A percentile compares a stretch with the other conserved stretches of the same genome.
These are phyloP conservation scores for Molorchus minor DNA, from an alignment of 2,888 invertebrate species.

Conservation along the genomic window DNA sequence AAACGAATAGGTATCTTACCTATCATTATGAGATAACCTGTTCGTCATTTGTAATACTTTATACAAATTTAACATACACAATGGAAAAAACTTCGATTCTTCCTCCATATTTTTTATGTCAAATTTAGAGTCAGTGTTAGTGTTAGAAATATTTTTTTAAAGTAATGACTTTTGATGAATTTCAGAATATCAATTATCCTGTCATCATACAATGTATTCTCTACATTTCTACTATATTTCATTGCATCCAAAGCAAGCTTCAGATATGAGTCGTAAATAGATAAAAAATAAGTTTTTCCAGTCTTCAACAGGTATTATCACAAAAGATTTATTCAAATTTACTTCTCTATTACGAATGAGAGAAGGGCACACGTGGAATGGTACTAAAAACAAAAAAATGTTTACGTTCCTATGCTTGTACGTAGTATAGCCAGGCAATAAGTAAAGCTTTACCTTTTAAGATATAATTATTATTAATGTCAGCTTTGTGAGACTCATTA, in stretches of 20 bases:
- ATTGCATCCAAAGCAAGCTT: slow-evolving; percentile 54
- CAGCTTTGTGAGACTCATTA: slow-evolving; percentile 8
- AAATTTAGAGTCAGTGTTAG: slow-evolving; percentile 38
- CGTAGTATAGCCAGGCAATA: too few species aligned
- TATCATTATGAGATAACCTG: slow-evolving; percentile 71
- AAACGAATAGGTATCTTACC: slow-evolving; percentile 44
- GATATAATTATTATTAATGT: slow-evolving; percentile 18
- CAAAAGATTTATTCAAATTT: slow-evolving; percentile 65
- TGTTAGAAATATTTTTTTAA: slow-evolving; percentile 2
- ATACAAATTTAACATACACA: slow-evolving; percentile 74
- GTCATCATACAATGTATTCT: slow-evolving; percentile 57
- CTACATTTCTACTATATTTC: slow-evolving; percentile 55
- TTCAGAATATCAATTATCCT: slow-evolving; percentile 55
- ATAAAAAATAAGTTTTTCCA: slow-evolving; percentile 66
- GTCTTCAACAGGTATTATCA: slow-evolving; percentile 66
- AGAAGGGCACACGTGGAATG: slow-evolving; percentile 67
- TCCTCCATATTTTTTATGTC: slow-evolving; percentile 61
- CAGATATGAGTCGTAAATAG: slow-evolving; percentile 65
- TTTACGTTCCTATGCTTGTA: neutral
- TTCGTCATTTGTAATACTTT: slow-evolving; percentile 66
- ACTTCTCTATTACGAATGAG: slow-evolving; percentile 67
- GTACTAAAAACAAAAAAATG: slow-evolving; percentile 53
- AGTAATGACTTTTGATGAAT: slow-evolving; percentile 48
- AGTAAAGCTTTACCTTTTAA: slow-evolving; percentile 37
- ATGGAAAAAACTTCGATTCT: slow-evolving; percentile 65